Base-by-base conservation (phyloP, 2,888 invertebrate species). In the Drosophila peninsularis region DNA sequence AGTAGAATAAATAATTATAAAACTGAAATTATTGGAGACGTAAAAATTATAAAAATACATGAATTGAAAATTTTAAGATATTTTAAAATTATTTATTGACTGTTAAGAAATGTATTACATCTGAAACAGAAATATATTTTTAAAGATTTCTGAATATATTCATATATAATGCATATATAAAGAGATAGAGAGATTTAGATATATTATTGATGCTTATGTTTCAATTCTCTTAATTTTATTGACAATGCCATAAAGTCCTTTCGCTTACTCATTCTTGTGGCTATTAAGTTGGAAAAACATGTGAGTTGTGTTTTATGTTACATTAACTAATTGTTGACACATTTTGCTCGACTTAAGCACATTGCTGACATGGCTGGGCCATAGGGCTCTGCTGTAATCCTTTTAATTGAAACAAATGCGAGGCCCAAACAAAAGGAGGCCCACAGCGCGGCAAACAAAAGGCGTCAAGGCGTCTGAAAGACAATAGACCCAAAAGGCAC, bases 401-500 rank as follows among this genome's bases (percentile, higher is more conserved):
- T 82, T 89, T 87, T 89, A 85, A 85, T 89, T 89, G 85, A 89
- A 84, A 85, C 85, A 89, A 85, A 85, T 85, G 80, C 67, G 58
- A 78, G 84, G 56, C 27, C 27, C 27, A 61, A 68, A 10, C 44
- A 34, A 49, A 71, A 70, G 50, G 34, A 44, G 55, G 49, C 47
- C 47, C 39, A 53, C 57, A 47, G 65, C 56, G 62, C 44, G 60
- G 62, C 49, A 53, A 67, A 72, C 75, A 83, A 82, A 81, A 87
- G 90, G 90, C 90, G 90, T 90, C 90, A 90, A 76, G 87, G 86
- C 80, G 90, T 90, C 90, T 90, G 85, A 78, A 47, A 80, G 45
- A 85, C 86, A 88, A 85, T 71, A 62, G 73, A 54, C 55, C 61
- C 63, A 60, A 52, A 56, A 56, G 74, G 73, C 57, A 52, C 70